phyloP scores from a whole-genome alignment of 2,113 vertebrate species.

The Philantomba maxwellii region DNA sequence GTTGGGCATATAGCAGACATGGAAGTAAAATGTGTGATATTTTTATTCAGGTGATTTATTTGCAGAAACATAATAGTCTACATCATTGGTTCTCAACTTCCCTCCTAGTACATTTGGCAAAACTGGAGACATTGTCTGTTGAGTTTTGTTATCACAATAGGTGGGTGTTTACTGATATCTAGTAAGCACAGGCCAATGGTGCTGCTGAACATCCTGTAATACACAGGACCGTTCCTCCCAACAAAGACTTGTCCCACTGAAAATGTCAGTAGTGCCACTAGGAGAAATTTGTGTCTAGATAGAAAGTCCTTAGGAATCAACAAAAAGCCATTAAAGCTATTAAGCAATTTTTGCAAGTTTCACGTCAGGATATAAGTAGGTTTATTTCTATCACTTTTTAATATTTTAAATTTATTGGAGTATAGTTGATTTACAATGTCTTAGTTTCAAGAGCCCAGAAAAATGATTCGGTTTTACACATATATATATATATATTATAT shows the following conservation, averaged over 20 bases:
- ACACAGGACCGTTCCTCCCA: background rate
- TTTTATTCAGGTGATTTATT: background rate
- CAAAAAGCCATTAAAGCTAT: background rate
- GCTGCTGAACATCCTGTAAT: background rate
- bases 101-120: background rate
- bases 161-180: background rate
- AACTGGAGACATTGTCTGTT: background rate
- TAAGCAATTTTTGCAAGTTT: background rate
- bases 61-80: background rate
- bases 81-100: background rate
- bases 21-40: background rate
- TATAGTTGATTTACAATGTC: background rate
- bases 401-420: background rate
- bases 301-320: background rate
- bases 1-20: background rate
- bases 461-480: background rate
- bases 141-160: background rate
- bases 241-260: background rate
- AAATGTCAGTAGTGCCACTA: background rate
- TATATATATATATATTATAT: background rate
- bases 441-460: background rate
- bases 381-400: background rate
- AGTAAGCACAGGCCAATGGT: background rate
- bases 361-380: background rate
- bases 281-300: background rate